Percentiles rank a stretch among this genome's conserved stretches.
These are phyloP conservation scores for Tetragonula carbonaria DNA, from an alignment of 2,888 invertebrate species.

Conservation along the genomic window DNA sequence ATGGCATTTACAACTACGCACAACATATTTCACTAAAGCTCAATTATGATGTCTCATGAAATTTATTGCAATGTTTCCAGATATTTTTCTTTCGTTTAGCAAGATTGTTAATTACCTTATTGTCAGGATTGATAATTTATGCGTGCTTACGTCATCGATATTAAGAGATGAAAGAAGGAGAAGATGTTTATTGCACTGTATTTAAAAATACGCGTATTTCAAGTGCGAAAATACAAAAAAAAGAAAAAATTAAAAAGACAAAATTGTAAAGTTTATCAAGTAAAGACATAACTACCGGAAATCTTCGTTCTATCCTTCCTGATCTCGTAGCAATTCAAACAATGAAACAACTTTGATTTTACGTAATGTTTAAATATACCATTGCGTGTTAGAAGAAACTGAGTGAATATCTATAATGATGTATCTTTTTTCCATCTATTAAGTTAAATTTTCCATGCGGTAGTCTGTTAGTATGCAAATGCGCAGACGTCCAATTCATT, in stretches of 20 bases:
- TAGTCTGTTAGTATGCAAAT: slow-evolving; percentile 23
- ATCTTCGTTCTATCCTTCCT: slow-evolving; percentile 5
- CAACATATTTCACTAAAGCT: not conserved
- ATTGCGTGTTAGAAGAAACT: slow-evolving; percentile 1
- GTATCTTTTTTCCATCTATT: not conserved
- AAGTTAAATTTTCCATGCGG: slow-evolving; percentile 8
- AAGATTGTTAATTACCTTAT: not conserved
- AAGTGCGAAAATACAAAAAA: too few species aligned
- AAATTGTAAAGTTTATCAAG: slow-evolving; percentile 2
- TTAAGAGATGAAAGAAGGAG: not conserved
- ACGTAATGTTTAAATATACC: slow-evolving; percentile 39
- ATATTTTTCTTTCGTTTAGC: not conserved
- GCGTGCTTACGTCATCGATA: not conserved
- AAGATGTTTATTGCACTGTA: too few species aligned
- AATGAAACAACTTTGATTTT: slow-evolving; percentile 18
- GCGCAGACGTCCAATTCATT: not conserved
- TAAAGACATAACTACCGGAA: slow-evolving; percentile 1
- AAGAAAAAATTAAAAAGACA: not conserved
- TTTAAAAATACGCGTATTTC: not conserved
- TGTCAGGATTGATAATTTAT: not conserved
- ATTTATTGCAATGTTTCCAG: not conserved
- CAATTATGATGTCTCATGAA: not conserved
- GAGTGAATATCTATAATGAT: slow-evolving; percentile 4
- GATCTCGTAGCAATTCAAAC: slow-evolving; percentile 13
- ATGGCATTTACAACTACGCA: not conserved